phyloP scores from a whole-genome alignment of 2,113 vertebrate genomes.

The Sitta europaea region DNA sequence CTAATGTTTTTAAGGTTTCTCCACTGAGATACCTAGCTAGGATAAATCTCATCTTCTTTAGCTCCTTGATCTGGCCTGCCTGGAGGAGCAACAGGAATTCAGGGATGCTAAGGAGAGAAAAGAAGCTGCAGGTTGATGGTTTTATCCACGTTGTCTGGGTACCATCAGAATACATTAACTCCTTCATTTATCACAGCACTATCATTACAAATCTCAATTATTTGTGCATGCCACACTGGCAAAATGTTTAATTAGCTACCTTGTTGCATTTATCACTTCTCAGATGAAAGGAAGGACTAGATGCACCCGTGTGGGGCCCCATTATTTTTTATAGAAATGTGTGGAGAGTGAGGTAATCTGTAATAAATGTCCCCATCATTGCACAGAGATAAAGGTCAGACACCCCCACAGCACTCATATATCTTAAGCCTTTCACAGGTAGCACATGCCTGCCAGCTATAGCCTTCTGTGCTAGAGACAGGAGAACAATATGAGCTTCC shows the following conservation, averaged over 20 bases:
- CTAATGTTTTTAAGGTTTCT: background rate
- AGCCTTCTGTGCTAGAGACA: background rate
- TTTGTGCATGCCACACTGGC: slow-evolving; percentile 47
- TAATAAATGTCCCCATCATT: slow-evolving; percentile 39
- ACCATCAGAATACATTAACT: slow-evolving; percentile 46
- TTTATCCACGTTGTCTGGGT: background rate
- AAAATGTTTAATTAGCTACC: slow-evolving; percentile 63
- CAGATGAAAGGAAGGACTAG: background rate
- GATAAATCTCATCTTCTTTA: background rate
- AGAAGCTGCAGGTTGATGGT: background rate
- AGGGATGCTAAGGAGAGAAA: background rate
- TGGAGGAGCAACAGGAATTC: background rate
- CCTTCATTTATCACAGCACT: slow-evolving; percentile 56
- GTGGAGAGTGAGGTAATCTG: background rate
- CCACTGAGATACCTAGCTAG: background rate
- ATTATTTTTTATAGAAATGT: slow-evolving; percentile 35
- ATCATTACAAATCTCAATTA: slow-evolving; percentile 66
- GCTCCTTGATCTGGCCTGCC: background rate
- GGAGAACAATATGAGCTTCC: background rate
- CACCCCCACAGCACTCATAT: background rate
- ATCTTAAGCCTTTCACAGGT: background rate
- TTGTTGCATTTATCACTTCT: slow-evolving; percentile 43
- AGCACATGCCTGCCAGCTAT: background rate
- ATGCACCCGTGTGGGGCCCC: background rate
- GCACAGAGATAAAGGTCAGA: slow-evolving; percentile 47